A percentile compares a stretch with the other conserved stretches of the same genome.
Conservation (phyloP, 1,140 invertebrate genomes). For the Cylas formicarius region DNA sequence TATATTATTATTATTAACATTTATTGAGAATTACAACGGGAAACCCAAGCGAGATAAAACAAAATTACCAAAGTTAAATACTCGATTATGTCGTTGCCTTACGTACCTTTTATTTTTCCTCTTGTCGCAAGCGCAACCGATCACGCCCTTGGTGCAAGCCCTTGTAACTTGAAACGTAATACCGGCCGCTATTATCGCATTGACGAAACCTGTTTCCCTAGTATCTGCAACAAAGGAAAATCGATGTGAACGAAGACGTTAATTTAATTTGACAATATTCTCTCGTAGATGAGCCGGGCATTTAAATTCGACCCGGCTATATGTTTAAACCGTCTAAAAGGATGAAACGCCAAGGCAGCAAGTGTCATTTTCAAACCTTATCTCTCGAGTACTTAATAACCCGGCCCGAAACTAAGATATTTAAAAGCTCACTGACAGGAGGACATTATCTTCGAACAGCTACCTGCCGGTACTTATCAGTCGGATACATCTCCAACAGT, state of each 20-base stretch:
- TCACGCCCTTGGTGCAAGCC: conserved; percentile 80
- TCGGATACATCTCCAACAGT: conserved; percentile 21
- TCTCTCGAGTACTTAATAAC: conserved; percentile 24
- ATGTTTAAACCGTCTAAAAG: not conserved
- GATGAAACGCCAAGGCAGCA: not conserved
- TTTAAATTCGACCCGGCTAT: too few species aligned
- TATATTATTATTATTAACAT: too few species aligned
- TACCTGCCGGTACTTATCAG: conserved; percentile 26
- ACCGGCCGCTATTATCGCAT: conserved; percentile 88
- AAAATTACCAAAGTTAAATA: conserved; percentile 1
- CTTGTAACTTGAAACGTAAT: conserved; percentile 83
- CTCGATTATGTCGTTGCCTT: not conserved
- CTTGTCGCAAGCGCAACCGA: conserved; percentile 83
- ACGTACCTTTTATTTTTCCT: conserved; percentile 40
- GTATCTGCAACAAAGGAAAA: conserved; percentile 63
- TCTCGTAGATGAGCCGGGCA: too few species aligned
- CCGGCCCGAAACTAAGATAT: conserved; percentile 21
- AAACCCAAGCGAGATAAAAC: too few species aligned
- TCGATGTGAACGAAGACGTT: conserved; percentile 8
- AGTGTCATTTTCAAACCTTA: conserved; percentile 14
- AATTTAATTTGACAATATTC: too few species aligned
- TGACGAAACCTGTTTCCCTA: conserved; percentile 86
- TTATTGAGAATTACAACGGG: too few species aligned
- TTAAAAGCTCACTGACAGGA: conserved; percentile 27
- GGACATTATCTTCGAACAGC: conserved; percentile 18